phyloP scores from a whole-genome alignment of 2,797 vertebrate species.

The Vireo griseus region DNA sequence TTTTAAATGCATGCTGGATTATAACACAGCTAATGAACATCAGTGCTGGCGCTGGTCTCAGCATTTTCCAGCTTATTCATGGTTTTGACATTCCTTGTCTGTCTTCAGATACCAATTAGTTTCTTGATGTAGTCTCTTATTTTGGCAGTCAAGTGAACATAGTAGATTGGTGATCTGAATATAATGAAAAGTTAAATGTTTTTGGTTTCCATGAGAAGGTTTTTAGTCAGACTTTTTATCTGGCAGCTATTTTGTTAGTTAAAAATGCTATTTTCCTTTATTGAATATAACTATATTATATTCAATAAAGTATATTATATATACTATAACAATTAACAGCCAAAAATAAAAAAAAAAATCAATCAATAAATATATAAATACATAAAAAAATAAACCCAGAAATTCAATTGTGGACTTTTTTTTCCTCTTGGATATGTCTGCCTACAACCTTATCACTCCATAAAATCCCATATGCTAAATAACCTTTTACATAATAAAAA shows the following conservation, averaged over 20 bases:
- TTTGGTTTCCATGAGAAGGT: not conserved
- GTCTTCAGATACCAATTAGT: not conserved
- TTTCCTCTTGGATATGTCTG: not conserved
- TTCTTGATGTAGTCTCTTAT: not conserved
- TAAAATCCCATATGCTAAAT: not conserved
- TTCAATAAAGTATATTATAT: no score
- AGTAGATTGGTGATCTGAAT: not conserved
- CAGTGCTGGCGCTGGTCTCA: not conserved
- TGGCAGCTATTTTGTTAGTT: not conserved
- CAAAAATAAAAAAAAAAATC: not conserved
- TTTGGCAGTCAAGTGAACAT: not conserved
- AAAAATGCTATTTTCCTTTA: not conserved
- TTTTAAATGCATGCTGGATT: not conserved
- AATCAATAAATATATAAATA: no score
- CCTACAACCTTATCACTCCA: not conserved
- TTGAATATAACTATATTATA: no score
- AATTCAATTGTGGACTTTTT: not conserved
- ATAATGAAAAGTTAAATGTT: not conserved
- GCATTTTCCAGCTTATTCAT: not conserved
- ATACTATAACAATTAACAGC: not conserved
- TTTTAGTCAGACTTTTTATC: not conserved
- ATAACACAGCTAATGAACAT: not conserved
- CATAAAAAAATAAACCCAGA: not conserved
- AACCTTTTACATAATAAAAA: not conserved
- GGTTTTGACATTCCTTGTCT: not conserved